phyloP scores from a whole-genome alignment of 2,113 vertebrate genomes.

The Anoplopoma fimbria region DNA sequence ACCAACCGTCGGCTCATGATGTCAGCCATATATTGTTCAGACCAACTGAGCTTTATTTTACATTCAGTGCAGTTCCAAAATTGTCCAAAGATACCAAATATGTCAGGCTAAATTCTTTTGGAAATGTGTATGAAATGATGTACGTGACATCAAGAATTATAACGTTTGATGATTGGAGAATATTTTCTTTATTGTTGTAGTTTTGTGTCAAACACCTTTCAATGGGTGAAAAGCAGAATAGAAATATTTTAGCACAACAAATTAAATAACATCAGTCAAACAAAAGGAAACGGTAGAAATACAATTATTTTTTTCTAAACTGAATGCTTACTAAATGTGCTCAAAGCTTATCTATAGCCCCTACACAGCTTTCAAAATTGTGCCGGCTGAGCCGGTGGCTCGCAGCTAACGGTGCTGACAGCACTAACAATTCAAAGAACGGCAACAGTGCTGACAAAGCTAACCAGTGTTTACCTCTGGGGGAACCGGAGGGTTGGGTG shows the following conservation, averaged over 20 bases:
- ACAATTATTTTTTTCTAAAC: neutral
- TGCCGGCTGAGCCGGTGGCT: neutral
- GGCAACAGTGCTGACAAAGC: neutral
- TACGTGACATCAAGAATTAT: neutral
- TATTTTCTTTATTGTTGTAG: neutral
- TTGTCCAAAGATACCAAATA: neutral
- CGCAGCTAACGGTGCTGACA: neutral
- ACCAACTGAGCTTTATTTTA: neutral
- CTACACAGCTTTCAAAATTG: neutral
- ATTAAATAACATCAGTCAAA: neutral
- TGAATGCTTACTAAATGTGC: neutral
- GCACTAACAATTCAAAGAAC: neutral
- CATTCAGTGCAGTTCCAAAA: neutral
- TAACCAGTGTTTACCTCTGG: too few species aligned
- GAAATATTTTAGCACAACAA: neutral
- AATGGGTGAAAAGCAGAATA: neutral
- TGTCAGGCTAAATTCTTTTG: neutral
- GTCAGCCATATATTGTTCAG: neutral
- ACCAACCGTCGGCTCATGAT: neutral
- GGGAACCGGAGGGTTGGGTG: neutral
- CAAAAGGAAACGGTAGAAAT: neutral
- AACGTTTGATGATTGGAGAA: neutral
- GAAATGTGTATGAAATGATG: neutral
- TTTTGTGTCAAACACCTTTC: neutral
- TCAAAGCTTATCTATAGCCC: neutral